Base-by-base conservation (phyloP, 1,140 invertebrate genomes). In the Anastrepha ludens region DNA sequence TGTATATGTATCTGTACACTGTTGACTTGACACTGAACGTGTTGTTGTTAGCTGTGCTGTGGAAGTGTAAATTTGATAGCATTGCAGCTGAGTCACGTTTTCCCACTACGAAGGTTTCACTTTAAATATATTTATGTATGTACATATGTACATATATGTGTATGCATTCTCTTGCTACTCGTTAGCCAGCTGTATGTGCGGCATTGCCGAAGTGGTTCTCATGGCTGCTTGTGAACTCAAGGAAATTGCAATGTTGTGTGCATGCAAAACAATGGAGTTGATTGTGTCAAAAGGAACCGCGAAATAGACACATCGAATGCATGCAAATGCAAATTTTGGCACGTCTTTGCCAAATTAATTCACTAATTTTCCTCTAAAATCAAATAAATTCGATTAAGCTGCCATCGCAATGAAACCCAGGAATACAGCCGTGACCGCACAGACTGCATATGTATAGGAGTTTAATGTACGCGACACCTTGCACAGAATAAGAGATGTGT, bases 11-110 rank as follows among this genome's bases (percentile, higher is more conserved):
- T 29, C 29, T 29, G 29, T 29, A 29, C 29, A 29, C 29, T 29
- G 29, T 29, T 29, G 29, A 29, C 29, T 29, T 29, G 29, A 11
- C 11, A 67, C 65, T 67, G 39, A 67, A 11, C 9, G 29, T 67
- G 13, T 67, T 67, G 7, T 41, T 41, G 65, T 15, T 67, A 11
- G 9, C 70, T 17, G 44, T 47, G 17, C 13, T 74, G 44, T 17
- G 11, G 44, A 11, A n/a, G 70, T 47, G 70, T 74, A 74, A 41
- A 50, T 74, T 74, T 74, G 70, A 74, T 74, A 74, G 29, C n/a
- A 74, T 39, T 47, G 70, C 70, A 74, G 70, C 70, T 74, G 70
- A 41, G 70, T 74, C 70, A 74, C 70, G 70, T 74, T 74, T 47
- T 41, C 2, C 4, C 41, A 17, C 39, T 44, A n/a, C 70, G n/a